A percentile compares a stretch with the other conserved stretches of the same genome.
Evolutionary conservation across 2,888 invertebrate genomes (phyloP).

Genomic region (Peribatodes rhomboidaria): DNA sequence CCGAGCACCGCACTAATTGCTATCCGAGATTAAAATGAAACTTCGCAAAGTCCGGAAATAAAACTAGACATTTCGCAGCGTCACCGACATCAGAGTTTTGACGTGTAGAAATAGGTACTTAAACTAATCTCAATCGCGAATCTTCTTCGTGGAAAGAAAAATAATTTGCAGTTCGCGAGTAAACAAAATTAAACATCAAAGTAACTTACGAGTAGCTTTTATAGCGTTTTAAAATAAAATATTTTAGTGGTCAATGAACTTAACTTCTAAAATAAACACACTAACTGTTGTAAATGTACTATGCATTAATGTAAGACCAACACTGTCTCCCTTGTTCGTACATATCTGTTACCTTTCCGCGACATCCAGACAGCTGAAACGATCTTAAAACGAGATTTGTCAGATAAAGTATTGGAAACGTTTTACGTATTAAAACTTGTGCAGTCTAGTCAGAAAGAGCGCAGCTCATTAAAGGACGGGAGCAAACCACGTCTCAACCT

Average conservation of each 20-base stretch:
- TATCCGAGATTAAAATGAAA: conserved; percentile 8
- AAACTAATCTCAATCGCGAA: conserved; percentile 3
- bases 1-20: conserved; percentile 8
- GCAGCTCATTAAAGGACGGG: too few relatives aligned
- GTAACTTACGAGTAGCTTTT: conserved; percentile 9
- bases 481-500: background rate
- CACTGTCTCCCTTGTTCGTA: too few relatives aligned
- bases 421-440: too few relatives aligned
- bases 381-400: too few relatives aligned
- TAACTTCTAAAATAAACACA: background rate
- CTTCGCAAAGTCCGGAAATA: background rate
- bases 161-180: conserved; percentile 1
- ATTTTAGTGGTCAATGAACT: background rate
- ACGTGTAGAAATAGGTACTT: background rate
- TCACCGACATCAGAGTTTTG: background rate
- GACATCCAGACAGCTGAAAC: too few relatives aligned
- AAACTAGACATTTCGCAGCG: background rate
- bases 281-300: background rate
- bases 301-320: background rate
- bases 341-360: too few relatives aligned
- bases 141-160: background rate
- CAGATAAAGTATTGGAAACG: too few relatives aligned
- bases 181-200: conserved; percentile 9
- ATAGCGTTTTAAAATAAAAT: background rate
- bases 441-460: too few relatives aligned